Percentiles rank a stretch among this genome's conserved stretches.
Evolutionary conservation across 2,797 vertebrate genomes (phyloP).

Genomic region (Sphenopsis melanotis): DNA sequence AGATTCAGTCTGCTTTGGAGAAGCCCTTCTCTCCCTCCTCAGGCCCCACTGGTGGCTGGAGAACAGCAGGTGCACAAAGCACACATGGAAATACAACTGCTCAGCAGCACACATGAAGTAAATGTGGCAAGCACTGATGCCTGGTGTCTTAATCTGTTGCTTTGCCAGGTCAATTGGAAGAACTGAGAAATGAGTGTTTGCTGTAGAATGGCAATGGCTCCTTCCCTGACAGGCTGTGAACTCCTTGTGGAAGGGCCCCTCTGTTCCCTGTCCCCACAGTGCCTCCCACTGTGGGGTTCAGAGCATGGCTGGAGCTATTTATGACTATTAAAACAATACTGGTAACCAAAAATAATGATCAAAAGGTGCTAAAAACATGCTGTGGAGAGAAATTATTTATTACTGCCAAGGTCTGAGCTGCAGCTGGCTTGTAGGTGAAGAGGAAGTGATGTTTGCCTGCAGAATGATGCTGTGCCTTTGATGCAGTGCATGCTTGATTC

Average conservation of each 20-base stretch:
- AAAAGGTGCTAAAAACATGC: not conserved
- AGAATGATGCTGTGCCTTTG: not conserved
- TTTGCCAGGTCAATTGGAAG: not conserved
- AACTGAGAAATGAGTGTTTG: not conserved
- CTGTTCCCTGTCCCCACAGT: not conserved
- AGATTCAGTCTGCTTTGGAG: not conserved
- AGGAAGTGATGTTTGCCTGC: not conserved
- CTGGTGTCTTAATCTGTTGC: not conserved
- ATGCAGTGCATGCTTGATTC: not conserved
- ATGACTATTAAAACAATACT: not conserved
- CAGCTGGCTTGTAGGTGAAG: not conserved
- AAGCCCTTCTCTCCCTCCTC: not conserved
- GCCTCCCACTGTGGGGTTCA: rapidly evolving
- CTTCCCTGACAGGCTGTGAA: not conserved
- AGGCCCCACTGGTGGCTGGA: not conserved
- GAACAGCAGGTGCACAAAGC: not conserved
- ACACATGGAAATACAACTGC: not conserved
- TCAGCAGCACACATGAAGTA: not conserved
- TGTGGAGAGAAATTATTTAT: not conserved
- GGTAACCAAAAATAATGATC: not conserved
- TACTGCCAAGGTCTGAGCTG: not conserved
- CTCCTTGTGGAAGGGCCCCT: not conserved
- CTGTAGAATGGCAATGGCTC: not conserved
- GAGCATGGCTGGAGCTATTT: not conserved
- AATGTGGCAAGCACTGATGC: not conserved